phyloP scores from a whole-genome alignment of 2,113 vertebrate genomes.

The Anguilla japonica region DNA sequence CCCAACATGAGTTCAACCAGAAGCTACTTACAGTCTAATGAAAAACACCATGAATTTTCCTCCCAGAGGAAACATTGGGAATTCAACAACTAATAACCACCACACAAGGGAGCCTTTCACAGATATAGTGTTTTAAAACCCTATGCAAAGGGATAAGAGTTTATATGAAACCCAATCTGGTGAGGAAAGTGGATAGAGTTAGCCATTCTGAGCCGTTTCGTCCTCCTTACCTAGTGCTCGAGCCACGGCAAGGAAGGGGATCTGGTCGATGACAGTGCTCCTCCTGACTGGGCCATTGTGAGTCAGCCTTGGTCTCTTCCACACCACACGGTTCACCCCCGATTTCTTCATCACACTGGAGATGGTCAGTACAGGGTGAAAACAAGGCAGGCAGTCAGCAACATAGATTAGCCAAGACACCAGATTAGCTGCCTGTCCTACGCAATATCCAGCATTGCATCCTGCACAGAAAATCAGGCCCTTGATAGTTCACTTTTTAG shows the following conservation, averaged over 20 bases:
- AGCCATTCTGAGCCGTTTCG: neutral
- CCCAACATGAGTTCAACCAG: no score
- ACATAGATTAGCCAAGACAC: neutral
- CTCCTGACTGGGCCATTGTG: constrained; percentile 92
- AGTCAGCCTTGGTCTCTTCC: constrained; percentile 90
- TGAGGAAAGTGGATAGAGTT: neutral
- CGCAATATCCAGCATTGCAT: neutral
- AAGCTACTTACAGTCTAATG: neutral
- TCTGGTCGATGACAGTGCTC: constrained; percentile 95
- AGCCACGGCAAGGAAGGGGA: constrained; percentile 93
- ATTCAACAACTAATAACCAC: neutral
- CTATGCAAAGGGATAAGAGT: neutral
- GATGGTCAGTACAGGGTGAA: neutral
- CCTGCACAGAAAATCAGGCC: no score
- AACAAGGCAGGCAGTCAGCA: neutral
- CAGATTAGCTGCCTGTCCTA: neutral
- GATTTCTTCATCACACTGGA: constrained; percentile 95
- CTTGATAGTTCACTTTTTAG: no score
- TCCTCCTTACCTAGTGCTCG: constrained; percentile 79
- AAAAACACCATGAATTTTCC: neutral
- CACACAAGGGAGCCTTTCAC: neutral
- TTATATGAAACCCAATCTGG: neutral
- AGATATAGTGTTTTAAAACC: neutral
- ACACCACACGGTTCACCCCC: constrained; percentile 93
- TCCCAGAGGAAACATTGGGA: neutral